Percentiles rank a stretch among this genome's conserved stretches.
phyloP scores from a whole-genome alignment of 2,797 vertebrate species.

The Hirundo rustica region DNA sequence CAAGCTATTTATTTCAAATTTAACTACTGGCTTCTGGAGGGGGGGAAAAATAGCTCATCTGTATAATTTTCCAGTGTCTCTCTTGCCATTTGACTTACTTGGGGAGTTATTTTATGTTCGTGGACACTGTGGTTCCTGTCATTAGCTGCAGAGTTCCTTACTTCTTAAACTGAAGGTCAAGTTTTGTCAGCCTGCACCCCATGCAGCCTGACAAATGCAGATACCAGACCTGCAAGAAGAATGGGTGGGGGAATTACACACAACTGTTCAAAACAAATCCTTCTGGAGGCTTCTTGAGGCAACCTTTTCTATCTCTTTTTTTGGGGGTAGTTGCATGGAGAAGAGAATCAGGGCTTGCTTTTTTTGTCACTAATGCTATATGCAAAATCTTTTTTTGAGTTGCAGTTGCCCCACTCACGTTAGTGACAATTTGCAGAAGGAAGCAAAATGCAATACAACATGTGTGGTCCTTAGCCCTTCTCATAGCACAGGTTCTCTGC shows the following conservation, averaged over 20 bases:
- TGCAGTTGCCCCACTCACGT: background rate
- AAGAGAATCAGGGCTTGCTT: background rate
- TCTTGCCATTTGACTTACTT: background rate
- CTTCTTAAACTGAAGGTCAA: background rate
- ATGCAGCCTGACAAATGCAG: background rate
- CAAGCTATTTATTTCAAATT: background rate
- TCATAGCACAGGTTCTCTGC: background rate
- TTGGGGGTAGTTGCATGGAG: background rate
- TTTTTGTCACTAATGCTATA: background rate
- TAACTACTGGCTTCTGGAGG: background rate
- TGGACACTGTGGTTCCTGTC: background rate
- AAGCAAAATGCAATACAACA: background rate
- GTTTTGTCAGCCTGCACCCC: background rate
- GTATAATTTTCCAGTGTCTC: background rate
- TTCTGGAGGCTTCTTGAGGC: background rate
- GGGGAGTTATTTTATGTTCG: background rate
- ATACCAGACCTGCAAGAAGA: background rate
- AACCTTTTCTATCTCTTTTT: accelerated
- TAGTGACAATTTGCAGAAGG: background rate
- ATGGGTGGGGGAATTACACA: accelerated
- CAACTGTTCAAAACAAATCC: background rate
- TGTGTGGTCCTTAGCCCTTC: background rate
- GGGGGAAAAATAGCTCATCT: accelerated
- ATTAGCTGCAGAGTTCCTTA: background rate
- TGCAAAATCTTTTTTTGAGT: background rate